These are phyloP conservation scores for Vesta saturnalis DNA, from an alignment of 2,888 invertebrate species.

Conservation along the genomic window DNA sequence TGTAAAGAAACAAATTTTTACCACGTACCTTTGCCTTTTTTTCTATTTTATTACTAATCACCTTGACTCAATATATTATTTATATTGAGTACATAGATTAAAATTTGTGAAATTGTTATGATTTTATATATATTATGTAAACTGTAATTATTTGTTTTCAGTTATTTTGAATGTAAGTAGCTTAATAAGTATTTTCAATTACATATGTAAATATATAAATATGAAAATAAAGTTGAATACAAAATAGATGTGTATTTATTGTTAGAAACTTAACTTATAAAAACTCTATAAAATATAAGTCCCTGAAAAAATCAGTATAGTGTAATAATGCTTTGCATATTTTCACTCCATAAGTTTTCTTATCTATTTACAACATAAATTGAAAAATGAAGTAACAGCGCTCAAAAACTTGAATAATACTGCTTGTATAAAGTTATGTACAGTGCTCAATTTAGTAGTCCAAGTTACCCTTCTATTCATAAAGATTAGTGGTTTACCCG, in stretches of 20 bases:
- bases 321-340: no score
- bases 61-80: slow-evolving; percentile 61
- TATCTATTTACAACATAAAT: no score
- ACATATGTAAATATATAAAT: slow-evolving; percentile 61
- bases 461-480: no score
- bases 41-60: slow-evolving; percentile 43
- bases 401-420: no score
- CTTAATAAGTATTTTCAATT: slow-evolving; percentile 59
- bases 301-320: no score
- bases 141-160: slow-evolving; percentile 37
- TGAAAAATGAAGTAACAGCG: no score
- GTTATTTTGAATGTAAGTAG: slow-evolving; percentile 54
- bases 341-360: no score
- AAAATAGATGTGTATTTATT: slow-evolving; percentile 17
- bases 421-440: no score
- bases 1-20: slow-evolving; percentile 26
- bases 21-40: slow-evolving; percentile 53
- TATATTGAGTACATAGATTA: slow-evolving; percentile 60
- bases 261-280: no score
- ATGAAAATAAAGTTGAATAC: slow-evolving; percentile 56
- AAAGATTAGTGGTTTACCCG: no score
- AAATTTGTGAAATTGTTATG: slow-evolving; percentile 42
- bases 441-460: no score
- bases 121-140: slow-evolving; percentile 33
- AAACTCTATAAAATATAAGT: no score